Evolutionary conservation across 2,113 vertebrate species (phyloP).

Genomic region (Spilogale gracilis): DNA sequence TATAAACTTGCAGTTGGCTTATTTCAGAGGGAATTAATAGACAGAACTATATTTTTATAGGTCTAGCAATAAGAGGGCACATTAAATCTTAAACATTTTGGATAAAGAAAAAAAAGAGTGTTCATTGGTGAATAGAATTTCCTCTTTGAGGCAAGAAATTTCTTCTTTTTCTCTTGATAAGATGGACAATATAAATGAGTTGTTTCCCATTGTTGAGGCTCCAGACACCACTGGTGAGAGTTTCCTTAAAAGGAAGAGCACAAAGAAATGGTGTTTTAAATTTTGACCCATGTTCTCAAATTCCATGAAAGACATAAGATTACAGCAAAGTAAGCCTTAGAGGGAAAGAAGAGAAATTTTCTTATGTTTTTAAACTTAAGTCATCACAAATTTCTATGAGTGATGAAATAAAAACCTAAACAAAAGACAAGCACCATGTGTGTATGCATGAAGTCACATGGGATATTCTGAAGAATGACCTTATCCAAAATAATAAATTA

Average conservation of each 20-base stretch:
- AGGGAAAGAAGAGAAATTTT: neutral
- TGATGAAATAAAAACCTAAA: slow-evolving; percentile 34
- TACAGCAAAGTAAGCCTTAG: neutral
- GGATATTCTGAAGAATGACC: neutral
- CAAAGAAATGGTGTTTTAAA: neutral
- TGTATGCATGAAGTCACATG: neutral
- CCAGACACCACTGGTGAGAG: neutral
- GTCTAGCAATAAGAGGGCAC: neutral
- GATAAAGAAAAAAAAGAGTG: neutral
- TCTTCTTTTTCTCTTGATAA: neutral
- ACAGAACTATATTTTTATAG: neutral
- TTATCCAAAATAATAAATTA: neutral
- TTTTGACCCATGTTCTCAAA: neutral
- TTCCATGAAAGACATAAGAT: neutral
- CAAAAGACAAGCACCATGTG: neutral
- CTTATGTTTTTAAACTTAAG: neutral
- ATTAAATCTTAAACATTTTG: neutral
- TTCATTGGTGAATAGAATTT: neutral
- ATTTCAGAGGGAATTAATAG: neutral
- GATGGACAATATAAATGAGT: neutral
- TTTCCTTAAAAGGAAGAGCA: neutral
- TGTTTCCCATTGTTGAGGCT: neutral
- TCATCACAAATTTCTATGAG: neutral
- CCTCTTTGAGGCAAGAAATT: neutral
- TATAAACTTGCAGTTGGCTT: neutral